Evolutionary conservation across 30 jellyfish, hydroid and myxozoan species (phyloP), one percentile per base, ranked within the genome.

Genomic region (Cassiopea andromeda): DNA sequence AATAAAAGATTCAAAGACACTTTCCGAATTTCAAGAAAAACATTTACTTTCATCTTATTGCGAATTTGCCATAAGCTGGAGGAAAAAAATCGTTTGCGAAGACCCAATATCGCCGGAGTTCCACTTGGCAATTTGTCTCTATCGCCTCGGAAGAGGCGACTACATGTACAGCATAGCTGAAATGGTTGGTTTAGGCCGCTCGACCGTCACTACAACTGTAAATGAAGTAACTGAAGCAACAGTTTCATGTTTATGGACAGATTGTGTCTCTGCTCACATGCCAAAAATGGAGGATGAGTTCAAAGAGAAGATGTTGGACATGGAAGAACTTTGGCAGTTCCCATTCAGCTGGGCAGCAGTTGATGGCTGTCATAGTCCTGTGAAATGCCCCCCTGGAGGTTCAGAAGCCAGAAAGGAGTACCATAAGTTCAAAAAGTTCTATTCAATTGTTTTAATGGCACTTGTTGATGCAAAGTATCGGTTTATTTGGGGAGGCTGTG

Each of bases 101-200:
- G 73, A 64, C 8, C 89, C 80, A 12, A 46, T 80, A 17, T 78
- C 89, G 8, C 88, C 83, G 13, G 43, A 10, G 45, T 8, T 49
- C 54, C 64, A 83, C 19, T 14, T 49, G 17, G 89, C 15, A 13
- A 16, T 58, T 3, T 57, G 79, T 44, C 61, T 80, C 0, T 80
- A 60, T 73, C 48, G 89, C 3, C 89, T 80, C 18, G 89, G 83
- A 4, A 58, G 89, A n/a, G 89, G 89, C 15, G 89, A 80, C 48
- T 58, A 80, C 45, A 38, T 80, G 8, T 44, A 50, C 57, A 80
- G 82, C 50, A 58, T 80, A 12, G 89, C 49, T 7, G 89, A 80
- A 73, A n/a, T 80, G 10, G 77, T 60, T 5, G 89, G 89, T 14
- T 43, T 80, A 60, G 89, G 83, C 8, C 50, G 18, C n/a, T 80